Evolutionary conservation across 1,140 invertebrate genomes (phyloP).

Genomic region (Drosophila tristis): DNA sequence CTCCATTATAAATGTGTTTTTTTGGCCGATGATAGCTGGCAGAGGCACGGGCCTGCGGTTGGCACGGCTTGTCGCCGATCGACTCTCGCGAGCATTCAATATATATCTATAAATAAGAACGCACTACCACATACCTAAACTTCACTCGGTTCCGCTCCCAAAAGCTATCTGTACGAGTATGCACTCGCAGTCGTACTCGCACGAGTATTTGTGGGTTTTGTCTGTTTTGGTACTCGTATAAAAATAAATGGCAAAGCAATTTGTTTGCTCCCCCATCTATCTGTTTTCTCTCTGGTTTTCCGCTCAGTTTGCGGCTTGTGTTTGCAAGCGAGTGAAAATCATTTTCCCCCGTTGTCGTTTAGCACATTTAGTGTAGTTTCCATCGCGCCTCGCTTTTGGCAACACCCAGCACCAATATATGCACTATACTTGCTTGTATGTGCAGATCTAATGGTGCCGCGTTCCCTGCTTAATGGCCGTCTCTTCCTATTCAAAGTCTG

Average conservation of each 20-base stretch:
- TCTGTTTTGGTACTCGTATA: slow-evolving; percentile 67
- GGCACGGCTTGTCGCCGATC: slow-evolving; percentile 62
- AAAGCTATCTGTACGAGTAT: slow-evolving; percentile 3
- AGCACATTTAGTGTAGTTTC: slow-evolving; percentile 36
- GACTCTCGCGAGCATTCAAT: slow-evolving; percentile 51
- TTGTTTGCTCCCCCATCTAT: slow-evolving; percentile 53
- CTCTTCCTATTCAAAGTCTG: slow-evolving; percentile 50
- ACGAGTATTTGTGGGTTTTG: slow-evolving; percentile 40
- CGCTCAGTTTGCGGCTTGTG: slow-evolving; percentile 44
- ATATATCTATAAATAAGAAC: slow-evolving; percentile 73
- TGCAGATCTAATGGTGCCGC: slow-evolving; percentile 15
- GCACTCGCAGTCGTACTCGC: slow-evolving; percentile 31
- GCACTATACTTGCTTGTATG: slow-evolving; percentile 15
- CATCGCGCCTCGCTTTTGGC: slow-evolving; percentile 50
- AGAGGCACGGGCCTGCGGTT: slow-evolving; percentile 5
- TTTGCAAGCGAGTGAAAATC: slow-evolving; percentile 66
- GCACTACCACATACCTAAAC: slow-evolving; percentile 46
- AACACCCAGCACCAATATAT: slow-evolving; percentile 26
- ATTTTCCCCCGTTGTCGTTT: slow-evolving; percentile 55
- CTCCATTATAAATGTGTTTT: slow-evolving; percentile 58
- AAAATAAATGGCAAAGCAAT: slow-evolving; percentile 79
- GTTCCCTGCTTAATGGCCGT: slow-evolving; percentile 18
- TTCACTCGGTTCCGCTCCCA: slow-evolving; percentile 3
- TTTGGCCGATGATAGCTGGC: slow-evolving; percentile 45
- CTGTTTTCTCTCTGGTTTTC: slow-evolving; percentile 19